Evolutionary conservation across 2,113 vertebrate genomes (phyloP).

Genomic region (Edolisoma coerulescens): DNA sequence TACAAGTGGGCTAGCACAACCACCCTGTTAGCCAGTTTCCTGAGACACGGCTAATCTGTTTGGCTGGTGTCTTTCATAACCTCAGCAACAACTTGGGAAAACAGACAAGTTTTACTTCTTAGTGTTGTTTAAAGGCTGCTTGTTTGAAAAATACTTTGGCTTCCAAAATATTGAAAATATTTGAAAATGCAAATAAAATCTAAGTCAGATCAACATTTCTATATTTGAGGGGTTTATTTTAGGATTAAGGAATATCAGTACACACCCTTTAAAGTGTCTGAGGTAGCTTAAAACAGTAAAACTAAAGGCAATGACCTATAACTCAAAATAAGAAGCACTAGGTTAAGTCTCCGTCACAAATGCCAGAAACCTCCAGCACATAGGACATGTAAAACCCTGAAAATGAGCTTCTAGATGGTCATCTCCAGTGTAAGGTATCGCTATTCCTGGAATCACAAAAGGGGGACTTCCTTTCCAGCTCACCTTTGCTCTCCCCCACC

Average conservation of each 20-base stretch:
- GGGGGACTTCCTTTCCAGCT: neutral
- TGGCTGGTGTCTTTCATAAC: neutral
- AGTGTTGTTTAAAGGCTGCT: neutral
- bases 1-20: neutral
- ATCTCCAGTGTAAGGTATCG: neutral
- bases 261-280: neutral
- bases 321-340: neutral
- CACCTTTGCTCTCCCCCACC: neutral
- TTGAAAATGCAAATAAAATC: constrained; percentile 14
- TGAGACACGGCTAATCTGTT: neutral
- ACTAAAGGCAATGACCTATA: neutral
- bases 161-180: neutral
- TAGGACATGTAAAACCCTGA: neutral
- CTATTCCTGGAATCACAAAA: neutral
- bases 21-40: neutral
- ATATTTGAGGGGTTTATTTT: neutral
- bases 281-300: neutral
- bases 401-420: neutral
- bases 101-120: neutral
- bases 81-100: neutral
- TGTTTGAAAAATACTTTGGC: neutral
- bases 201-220: neutral
- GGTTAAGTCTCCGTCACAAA: neutral
- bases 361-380: neutral
- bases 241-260: neutral